phyloP scores from a whole-genome alignment of 2,797 vertebrate species.

The Halcyon leucocephala region DNA sequence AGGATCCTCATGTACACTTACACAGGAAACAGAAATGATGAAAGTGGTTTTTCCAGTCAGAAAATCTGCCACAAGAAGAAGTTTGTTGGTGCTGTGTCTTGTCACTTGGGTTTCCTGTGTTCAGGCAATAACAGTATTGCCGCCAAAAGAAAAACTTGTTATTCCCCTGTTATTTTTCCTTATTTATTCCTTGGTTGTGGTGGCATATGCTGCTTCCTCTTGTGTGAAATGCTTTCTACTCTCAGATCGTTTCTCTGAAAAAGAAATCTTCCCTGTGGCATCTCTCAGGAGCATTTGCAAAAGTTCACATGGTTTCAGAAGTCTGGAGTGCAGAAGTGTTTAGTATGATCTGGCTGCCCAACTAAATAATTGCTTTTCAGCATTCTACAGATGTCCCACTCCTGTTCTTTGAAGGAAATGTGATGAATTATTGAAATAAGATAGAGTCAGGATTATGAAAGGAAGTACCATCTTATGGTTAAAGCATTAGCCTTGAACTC shows the following conservation, averaged over 20 bases:
- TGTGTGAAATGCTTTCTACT: conserved; percentile 65
- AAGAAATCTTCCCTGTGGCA: conserved; percentile 64
- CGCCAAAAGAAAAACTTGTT: conserved; percentile 39
- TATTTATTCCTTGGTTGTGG: conserved; percentile 53
- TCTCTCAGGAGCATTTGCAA: conserved; percentile 65
- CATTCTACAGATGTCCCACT: conserved; percentile 36
- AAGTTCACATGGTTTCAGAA: conserved; percentile 64
- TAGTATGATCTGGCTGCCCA: conserved; percentile 11
- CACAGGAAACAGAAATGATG: neutral
- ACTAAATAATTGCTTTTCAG: conserved; percentile 49
- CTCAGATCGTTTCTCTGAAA: conserved; percentile 54
- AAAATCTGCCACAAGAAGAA: conserved; percentile 21
- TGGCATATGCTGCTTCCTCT: conserved; percentile 65
- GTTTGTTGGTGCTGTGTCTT: neutral
- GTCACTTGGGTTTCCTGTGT: neutral
- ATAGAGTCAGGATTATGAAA: conserved; percentile 11
- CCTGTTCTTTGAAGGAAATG: conserved; percentile 34
- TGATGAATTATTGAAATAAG: conserved; percentile 46
- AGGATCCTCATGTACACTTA: neutral
- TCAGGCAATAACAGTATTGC: conserved; percentile 12
- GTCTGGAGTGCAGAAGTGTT: conserved; percentile 41
- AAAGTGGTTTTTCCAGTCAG: neutral
- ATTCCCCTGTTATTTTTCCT: conserved; percentile 55
- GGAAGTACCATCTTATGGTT: conserved; percentile 23
- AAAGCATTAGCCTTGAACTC: conserved; percentile 26